phyloP scores from a whole-genome alignment of 2,888 invertebrate genomes.

The Lydus trimaculatus region DNA sequence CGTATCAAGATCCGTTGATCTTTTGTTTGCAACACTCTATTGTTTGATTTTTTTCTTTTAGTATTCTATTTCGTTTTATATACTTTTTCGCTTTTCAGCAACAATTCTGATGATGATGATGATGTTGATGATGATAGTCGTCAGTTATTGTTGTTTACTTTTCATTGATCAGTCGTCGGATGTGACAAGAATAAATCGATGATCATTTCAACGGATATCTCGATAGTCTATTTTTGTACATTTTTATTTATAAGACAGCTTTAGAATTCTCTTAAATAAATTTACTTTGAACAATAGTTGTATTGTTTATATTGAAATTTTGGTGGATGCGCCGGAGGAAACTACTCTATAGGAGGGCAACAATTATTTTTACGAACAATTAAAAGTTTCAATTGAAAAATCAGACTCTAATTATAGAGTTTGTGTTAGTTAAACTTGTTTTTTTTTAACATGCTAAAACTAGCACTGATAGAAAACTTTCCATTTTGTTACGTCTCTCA shows the following conservation, averaged over 20 bases:
- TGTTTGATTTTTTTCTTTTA: neutral
- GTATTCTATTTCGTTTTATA: neutral
- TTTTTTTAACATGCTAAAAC: neutral
- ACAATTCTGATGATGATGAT: too few species aligned
- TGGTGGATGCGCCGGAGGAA: constrained; percentile 9
- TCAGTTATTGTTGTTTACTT: neutral
- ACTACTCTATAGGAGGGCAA: too few species aligned
- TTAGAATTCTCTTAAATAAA: neutral
- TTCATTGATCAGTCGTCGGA: neutral
- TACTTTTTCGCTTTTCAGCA: neutral
- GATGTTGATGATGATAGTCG: neutral
- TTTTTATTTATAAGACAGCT: neutral
- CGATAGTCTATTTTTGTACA: neutral
- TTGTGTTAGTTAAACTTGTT: too few species aligned
- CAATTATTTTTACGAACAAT: too few species aligned
- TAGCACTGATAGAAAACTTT: neutral
- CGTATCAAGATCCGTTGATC: neutral
- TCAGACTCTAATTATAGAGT: too few species aligned
- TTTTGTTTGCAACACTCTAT: neutral
- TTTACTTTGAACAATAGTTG: too few species aligned
- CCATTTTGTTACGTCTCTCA: too few species aligned
- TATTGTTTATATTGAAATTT: neutral
- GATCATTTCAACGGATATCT: neutral
- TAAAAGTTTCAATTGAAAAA: too few species aligned
- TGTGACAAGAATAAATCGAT: constrained; percentile 2